These are phyloP conservation scores for Coenobita brevimanus DNA, from an alignment of 1,140 invertebrate genomes.

Conservation along the genomic window DNA sequence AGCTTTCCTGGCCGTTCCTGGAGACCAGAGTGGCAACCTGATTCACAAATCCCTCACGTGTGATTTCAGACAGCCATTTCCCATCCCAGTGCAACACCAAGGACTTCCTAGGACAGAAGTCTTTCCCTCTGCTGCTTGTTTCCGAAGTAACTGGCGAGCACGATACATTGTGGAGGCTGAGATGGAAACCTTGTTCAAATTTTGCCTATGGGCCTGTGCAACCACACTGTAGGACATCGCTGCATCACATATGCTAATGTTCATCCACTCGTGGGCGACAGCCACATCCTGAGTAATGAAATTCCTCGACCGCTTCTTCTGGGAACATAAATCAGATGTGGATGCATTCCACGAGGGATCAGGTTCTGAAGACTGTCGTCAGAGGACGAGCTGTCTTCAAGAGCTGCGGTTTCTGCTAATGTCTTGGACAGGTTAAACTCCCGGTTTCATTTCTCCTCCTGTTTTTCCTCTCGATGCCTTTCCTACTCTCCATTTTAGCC, in stretches of 20 bases:
- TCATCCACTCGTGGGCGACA: no score
- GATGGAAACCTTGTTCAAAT: slow-evolving; percentile 2
- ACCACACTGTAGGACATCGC: no score
- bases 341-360: neutral
- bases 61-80: neutral
- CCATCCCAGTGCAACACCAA: slow-evolving; percentile 1
- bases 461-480: neutral
- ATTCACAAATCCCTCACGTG: neutral
- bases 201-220: neutral
- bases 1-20: neutral
- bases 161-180: neutral
- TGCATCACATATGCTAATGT: neutral
- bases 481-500: no score
- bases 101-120: neutral
- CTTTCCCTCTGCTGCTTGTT: neutral
- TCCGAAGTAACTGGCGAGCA: neutral
- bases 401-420: slow-evolving; percentile 1
- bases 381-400: no score
- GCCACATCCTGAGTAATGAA: no score
- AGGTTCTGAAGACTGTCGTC: neutral
- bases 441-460: neutral
- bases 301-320: neutral
- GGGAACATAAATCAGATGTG: neutral
- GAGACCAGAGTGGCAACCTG: no score
- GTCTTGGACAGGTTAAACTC: neutral